phyloP scores from a whole-genome alignment of 2,888 invertebrate species.

The Lacanobia wlatinum region DNA sequence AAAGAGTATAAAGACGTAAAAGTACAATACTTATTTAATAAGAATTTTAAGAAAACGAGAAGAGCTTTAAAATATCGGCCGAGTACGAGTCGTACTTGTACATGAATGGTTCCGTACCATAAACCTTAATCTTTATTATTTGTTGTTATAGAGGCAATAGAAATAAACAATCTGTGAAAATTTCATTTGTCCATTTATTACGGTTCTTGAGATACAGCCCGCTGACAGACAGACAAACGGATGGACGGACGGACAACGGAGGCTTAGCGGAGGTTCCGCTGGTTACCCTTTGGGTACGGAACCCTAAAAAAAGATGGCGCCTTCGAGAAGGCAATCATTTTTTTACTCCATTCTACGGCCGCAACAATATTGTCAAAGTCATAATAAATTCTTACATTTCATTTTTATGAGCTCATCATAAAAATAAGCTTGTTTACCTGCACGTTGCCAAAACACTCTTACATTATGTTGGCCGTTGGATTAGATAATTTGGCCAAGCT shows the following conservation, averaged over 20 bases:
- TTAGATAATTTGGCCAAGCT: constrained; percentile 24
- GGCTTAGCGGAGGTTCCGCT: too few species aligned
- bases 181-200: too few species aligned
- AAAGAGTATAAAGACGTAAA: background rate
- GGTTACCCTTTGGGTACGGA: too few species aligned
- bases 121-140: too few species aligned
- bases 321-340: constrained; percentile 7
- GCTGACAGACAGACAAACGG: too few species aligned
- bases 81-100: too few species aligned
- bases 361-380: constrained; percentile 25
- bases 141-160: too few species aligned
- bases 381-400: constrained; percentile 36
- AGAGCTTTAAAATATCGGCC: background rate
- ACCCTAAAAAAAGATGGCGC: background rate
- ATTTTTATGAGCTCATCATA: constrained; percentile 47
- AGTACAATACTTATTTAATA: background rate
- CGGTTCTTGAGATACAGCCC: too few species aligned
- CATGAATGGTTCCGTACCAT: too few species aligned
- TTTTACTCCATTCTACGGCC: constrained; percentile 19
- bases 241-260: too few species aligned
- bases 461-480: constrained; percentile 27
- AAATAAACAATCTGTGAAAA: too few species aligned
- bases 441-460: constrained; percentile 46
- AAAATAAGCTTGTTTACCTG: constrained; percentile 56
- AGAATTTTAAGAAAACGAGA: constrained; percentile 10